Evolutionary conservation across 2,888 invertebrate species (phyloP), one percentile per base, ranked within the genome.

Genomic region (Blera fallax): DNA sequence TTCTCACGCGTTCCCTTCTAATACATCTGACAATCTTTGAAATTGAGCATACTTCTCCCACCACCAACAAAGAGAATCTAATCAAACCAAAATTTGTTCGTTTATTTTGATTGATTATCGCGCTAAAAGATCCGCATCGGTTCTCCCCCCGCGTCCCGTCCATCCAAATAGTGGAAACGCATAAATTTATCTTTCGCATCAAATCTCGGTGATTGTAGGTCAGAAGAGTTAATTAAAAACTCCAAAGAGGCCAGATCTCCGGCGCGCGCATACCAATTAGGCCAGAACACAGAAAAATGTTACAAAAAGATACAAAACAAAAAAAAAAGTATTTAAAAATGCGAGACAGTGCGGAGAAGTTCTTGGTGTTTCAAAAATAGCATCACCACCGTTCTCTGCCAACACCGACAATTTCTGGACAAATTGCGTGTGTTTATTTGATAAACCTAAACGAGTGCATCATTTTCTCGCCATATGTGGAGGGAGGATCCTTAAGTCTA

Each of bases 131-230:
- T 78, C 32, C 56, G n/a, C 67, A 70, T 43, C 10, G 29, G 29
- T 50, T 32, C 16, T n/a, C 32, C 18, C n/a, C 4, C n/a, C 21
- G n/a, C 21, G 24, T 16, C 29, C 50, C 65, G 18, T 56, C 54
- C 10, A 10, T 10, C 6, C 27, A 10, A 24, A 21, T 5, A 11
- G 5, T 14, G 40, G 60, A 50, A 67, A 67, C 52, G 56, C 67
- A 73, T 73, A 73, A 58, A 72, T 72, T 79, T 79, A 72, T 78
- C 78, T 70, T 70, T 78, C 78, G 78, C 70, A 69, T 78, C 45
- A 56, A 69, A 84, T 69, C 50, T 79, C 56, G 16, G 56, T 69
- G 79, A 79, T 84, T 84, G 79, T 79, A 70, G 84, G 81, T 85
- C 85, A 85, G 54, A 80, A 85, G 69, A 81, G 48, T 80, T 74